Evolutionary conservation across 2,888 invertebrate genomes (phyloP), one percentile per base, ranked within the genome.

Genomic region (Heliconius cydno): DNA sequence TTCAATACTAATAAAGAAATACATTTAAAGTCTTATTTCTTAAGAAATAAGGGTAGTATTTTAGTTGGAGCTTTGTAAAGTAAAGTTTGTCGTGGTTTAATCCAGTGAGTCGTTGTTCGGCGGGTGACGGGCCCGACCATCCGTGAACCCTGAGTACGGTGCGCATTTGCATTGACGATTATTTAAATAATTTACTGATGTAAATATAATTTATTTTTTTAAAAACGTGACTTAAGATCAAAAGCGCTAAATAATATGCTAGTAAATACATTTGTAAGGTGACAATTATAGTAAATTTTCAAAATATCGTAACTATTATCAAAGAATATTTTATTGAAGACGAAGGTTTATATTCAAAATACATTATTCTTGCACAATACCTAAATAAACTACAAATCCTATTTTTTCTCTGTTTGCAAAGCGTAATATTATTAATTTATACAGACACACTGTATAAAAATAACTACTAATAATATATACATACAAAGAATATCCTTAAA

Each of bases 61-160:
- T 15, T 66, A 22, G 41, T 71, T 79, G 71, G 60, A 57, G 46
- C 76, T 72, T 80, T 67, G 79, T 83, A 82, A 81, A 82, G 73
- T 81, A 78, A 82, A 80, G 79, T 85, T 87, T 84, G 88, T 86
- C 80, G 82, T 81, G 84, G 84, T 86, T 88, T 90, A 90, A 91
- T 90, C 89, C 88, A 86, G 86, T 87, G 88, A 86, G 88, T 85
- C 86, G 82, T 83, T 87, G 87, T 86, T 88, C 88, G 86, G 73
- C 84, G 86, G 89, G 87, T 91, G 92, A 92, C 90, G 91, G 88
- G 86, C 90, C 85, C 89, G 90, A 88, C 90, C 91, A 91, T 91
- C 90, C 92, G 89, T 91, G 90, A 90, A 90, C 86, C 34, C 84
- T 84, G 75, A 79, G 91, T 92, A 92, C 89, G 82, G 91, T 90